Conservation (phyloP, 2,113 vertebrate genomes). For the Isurus oxyrinchus region DNA sequence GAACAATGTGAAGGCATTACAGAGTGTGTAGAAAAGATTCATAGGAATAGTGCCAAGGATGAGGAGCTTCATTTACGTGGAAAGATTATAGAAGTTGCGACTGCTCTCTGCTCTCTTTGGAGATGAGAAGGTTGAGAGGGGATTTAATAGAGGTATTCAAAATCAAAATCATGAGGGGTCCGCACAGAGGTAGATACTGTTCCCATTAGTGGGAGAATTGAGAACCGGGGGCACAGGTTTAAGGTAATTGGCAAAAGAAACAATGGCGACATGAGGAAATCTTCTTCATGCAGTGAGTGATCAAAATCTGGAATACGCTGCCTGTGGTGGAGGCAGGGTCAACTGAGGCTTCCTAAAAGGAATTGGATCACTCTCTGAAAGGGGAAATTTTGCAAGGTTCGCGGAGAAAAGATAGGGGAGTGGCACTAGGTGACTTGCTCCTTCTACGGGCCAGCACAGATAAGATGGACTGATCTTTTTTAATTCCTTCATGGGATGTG, state of each 20-base stretch:
- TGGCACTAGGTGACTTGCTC: background rate
- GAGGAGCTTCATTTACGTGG: background rate
- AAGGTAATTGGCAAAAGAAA: background rate
- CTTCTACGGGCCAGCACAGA: background rate
- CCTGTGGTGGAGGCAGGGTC: background rate
- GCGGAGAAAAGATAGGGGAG: background rate
- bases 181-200: background rate
- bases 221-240: background rate
- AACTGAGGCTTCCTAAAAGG: background rate
- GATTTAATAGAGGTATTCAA: background rate
- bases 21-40: background rate
- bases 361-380: background rate
- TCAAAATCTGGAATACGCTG: background rate
- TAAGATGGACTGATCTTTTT: background rate
- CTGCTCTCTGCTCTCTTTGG: background rate
- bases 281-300: background rate
- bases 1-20: background rate
- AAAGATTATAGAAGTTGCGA: background rate
- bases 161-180: background rate
- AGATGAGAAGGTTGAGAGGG: background rate
- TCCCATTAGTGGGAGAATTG: background rate
- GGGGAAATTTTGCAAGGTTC: background rate
- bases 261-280: background rate
- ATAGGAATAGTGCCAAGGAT: background rate
- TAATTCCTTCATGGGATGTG: no score